phyloP scores from a whole-genome alignment of 2,113 vertebrate species.

The Vanacampus margaritifer region DNA sequence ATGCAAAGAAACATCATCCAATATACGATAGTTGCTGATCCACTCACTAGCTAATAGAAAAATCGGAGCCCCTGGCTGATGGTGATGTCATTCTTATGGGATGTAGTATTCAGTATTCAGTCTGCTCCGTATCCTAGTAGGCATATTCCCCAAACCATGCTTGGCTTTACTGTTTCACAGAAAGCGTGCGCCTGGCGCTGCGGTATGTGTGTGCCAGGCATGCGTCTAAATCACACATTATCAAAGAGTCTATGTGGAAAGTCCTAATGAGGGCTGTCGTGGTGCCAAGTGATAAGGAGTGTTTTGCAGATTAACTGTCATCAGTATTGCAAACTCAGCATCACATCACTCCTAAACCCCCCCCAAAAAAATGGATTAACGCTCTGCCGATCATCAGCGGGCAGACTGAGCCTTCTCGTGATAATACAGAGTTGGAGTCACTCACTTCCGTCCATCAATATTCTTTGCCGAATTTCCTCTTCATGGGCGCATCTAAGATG shows the following conservation, averaged over 20 bases:
- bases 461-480: background rate
- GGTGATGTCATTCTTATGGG: background rate
- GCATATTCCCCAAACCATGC: slow-evolving; percentile 8
- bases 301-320: slow-evolving; percentile 13
- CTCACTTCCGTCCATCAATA: background rate
- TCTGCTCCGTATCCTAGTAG: background rate
- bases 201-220: slow-evolving; percentile 1
- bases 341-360: slow-evolving; percentile 14
- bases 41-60: background rate
- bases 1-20: background rate
- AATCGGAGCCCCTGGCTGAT: background rate
- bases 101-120: background rate
- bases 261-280: slow-evolving; percentile 15
- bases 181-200: slow-evolving; percentile 1
- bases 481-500: too few species aligned
- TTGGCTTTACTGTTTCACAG: slow-evolving; percentile 8
- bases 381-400: slow-evolving; percentile 40
- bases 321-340: slow-evolving; percentile 31
- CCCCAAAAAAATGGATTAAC: slow-evolving; percentile 31
- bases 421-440: slow-evolving; percentile 38
- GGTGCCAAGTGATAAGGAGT: slow-evolving; percentile 15
- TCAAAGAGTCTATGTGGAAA: slow-evolving; percentile 21
- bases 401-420: slow-evolving; percentile 52
- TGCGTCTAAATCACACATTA: slow-evolving; percentile 6
- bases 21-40: too few species aligned